Percentiles rank a stretch among this genome's conserved stretches.
Evolutionary conservation across 2,888 invertebrate species (phyloP).

Genomic region (Tenthredo notha): DNA sequence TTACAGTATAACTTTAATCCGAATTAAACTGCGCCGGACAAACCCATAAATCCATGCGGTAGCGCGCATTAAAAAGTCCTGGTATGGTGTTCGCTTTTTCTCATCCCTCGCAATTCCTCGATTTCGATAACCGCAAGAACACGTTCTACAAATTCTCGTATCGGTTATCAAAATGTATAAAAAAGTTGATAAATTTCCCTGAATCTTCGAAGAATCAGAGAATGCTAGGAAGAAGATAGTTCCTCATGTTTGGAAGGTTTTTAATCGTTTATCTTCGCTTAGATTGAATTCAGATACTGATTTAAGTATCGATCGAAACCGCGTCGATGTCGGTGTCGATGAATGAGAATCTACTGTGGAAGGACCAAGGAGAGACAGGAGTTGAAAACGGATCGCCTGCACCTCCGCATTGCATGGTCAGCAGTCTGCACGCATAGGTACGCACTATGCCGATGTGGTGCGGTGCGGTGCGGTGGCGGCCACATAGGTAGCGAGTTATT

Average conservation of each 20-base stretch:
- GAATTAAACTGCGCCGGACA: slow-evolving; percentile 73
- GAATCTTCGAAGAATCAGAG: background rate
- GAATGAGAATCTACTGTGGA: background rate
- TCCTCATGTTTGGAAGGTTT: background rate
- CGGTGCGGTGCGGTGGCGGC: background rate
- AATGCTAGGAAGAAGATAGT: background rate
- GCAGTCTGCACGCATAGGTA: slow-evolving; percentile 7
- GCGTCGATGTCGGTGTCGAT: background rate
- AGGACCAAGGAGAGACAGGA: background rate
- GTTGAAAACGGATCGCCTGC: slow-evolving; percentile 10
- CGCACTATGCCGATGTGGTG: background rate
- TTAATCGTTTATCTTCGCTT: background rate
- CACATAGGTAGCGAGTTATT: slow-evolving; percentile 35
- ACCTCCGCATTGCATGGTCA: slow-evolving; percentile 2
- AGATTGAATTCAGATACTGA: background rate
- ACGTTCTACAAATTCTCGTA: background rate
- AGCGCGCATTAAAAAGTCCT: slow-evolving; percentile 67
- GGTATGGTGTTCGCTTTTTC: background rate
- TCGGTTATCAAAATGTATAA: background rate
- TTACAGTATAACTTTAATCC: slow-evolving; percentile 73
- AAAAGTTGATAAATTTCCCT: background rate
- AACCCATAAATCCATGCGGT: slow-evolving; percentile 72
- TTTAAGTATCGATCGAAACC: background rate
- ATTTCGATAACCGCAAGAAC: background rate
- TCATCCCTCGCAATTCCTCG: background rate